Evolutionary conservation across 2,888 invertebrate genomes (phyloP).

Genomic region (Lagria hirta): DNA sequence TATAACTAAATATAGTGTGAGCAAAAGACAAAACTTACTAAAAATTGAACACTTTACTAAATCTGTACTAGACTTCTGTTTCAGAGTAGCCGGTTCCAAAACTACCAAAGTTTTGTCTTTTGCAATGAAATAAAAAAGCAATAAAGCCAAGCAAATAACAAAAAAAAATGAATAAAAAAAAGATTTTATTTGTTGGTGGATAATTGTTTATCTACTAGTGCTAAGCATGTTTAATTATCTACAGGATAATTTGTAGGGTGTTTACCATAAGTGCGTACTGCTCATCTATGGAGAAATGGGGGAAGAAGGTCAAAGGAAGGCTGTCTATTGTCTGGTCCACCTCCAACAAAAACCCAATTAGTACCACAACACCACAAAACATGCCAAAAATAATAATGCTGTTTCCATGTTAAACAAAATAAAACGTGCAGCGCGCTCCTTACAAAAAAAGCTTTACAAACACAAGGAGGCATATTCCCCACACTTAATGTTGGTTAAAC

Average conservation of each 20-base stretch:
- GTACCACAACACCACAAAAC: slow-evolving; percentile 39
- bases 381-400: slow-evolving; percentile 11
- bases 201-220: slow-evolving; percentile 11
- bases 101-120: no score
- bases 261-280: slow-evolving; percentile 56
- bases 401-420: slow-evolving; percentile 2
- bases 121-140: no score
- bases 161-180: slow-evolving; percentile 5
- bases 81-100: no score
- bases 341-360: slow-evolving; percentile 54
- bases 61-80: no score
- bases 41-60: no score
- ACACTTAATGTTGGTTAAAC: slow-evolving; percentile 9
- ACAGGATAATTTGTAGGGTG: slow-evolving; percentile 26
- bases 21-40: background rate
- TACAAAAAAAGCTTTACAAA: slow-evolving; percentile 28
- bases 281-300: slow-evolving; percentile 54
- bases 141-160: slow-evolving; percentile 14
- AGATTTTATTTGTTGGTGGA: slow-evolving; percentile 3
- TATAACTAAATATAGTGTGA: slow-evolving; percentile 1
- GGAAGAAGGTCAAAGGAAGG: slow-evolving; percentile 57
- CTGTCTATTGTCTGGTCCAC: slow-evolving; percentile 60
- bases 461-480: slow-evolving; percentile 13
- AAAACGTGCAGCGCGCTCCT: slow-evolving; percentile 4
- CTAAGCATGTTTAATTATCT: slow-evolving; percentile 11